Percentiles rank a stretch among this genome's conserved stretches.
These are phyloP conservation scores for Drosophila subobscura DNA, from an alignment of 1,140 invertebrate species.

Conservation along the genomic window DNA sequence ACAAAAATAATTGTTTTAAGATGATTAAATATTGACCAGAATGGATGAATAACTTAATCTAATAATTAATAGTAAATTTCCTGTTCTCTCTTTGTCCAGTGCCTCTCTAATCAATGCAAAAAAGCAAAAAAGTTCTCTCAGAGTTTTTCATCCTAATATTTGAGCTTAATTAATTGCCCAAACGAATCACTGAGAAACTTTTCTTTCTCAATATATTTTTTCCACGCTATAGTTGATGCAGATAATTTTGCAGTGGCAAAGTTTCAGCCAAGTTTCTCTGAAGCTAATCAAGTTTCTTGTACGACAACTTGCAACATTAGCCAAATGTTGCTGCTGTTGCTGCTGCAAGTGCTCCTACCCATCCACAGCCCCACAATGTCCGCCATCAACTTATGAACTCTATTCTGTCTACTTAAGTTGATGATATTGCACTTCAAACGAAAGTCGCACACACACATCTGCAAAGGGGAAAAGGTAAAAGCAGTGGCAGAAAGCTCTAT, in stretches of 20 bases:
- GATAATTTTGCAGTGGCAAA: background rate
- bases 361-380: conserved; percentile 7
- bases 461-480: conserved; percentile 1
- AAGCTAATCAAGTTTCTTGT: conserved; percentile 3
- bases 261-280: conserved; percentile 11
- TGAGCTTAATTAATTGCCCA: conserved; percentile 29
- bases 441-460: background rate
- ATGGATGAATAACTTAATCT: too few species aligned
- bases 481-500: conserved; percentile 34
- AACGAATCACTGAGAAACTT: conserved; percentile 10
- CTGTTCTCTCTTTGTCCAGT: too few species aligned
- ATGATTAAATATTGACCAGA: too few species aligned
- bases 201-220: too few species aligned
- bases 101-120: too few species aligned
- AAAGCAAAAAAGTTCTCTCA: background rate
- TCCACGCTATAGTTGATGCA: too few species aligned
- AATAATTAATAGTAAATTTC: too few species aligned
- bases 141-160: conserved; percentile 3
- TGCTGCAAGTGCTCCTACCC: conserved; percentile 16
- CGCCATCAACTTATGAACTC: conserved; percentile 42
- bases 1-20: too few species aligned
- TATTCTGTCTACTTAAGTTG: conserved; percentile 60
- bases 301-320: conserved; percentile 56
- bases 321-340: conserved; percentile 51
- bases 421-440: conserved; percentile 64